Base-by-base conservation (phyloP, 2,797 vertebrate genomes). In the Momotus momota region DNA sequence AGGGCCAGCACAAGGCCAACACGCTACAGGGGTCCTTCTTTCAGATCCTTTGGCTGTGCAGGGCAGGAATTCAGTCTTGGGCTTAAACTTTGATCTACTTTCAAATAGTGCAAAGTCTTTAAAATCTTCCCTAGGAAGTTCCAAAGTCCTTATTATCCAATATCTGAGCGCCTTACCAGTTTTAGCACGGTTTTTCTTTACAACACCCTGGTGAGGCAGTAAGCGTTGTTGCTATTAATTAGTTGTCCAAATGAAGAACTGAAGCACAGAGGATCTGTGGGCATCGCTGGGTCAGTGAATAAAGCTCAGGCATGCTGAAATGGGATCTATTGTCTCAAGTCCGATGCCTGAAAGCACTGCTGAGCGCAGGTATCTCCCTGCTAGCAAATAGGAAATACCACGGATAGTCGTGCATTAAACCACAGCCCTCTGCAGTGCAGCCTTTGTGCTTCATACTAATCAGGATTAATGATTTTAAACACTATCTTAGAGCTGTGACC, bases 231-330 rank as follows among this genome's bases (percentile, higher is more conserved):
- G 35, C 27, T 55, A 70, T 45, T 93, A 86, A 90, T 94, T 88
- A 77, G 82, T 66, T 33, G 18, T 48, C 45, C 31, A 77, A 89
- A 81, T 61, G 83, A 86, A 95, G n/a, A 94, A n/a, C 62, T 25
- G 83, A 74, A 81, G 65, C 57, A 49, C 75, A 74, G 72, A 88
- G 62, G 62, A 86, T 33, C 65, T 86, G 5, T 19, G 35, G 54
- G 58, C 51, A 66, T 79, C 51, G 14, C 13, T 35, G 38, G 69
- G 46, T 40, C 65, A 51, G 26, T 55, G 70, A 84, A 70, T 48
- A 84, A 81, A 55, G 10, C 46, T 51, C 23, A 48, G 55, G 31
- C 0, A 0, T 27, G 45, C 58, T 65, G 81, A 69, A 79, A 31
- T 3, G 9, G 62, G 72, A 81, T 64, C 70, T 46, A 6, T 12